Base-by-base conservation (phyloP, 2,113 vertebrate genomes). In the Zosterops hypoxanthus region DNA sequence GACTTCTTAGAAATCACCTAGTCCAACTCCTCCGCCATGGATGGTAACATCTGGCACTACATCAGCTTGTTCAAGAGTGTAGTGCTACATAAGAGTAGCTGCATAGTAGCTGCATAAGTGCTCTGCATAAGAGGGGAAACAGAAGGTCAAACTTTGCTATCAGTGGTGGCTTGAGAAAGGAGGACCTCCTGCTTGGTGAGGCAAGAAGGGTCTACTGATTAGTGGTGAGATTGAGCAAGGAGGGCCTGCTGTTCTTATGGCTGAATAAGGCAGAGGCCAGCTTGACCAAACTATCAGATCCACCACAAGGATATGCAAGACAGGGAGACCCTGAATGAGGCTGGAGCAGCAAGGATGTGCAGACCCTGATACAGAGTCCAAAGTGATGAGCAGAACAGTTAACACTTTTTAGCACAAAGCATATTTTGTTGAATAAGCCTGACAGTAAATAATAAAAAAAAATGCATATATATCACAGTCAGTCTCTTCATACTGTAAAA, bases 71-170 rank as follows among this genome's bases (percentile, higher is more conserved):
- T 22, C 19, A 68, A 29, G n/a, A 41, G 9, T 5, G 24, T 12
- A 82, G 46, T 0, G 0, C 11, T 7, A 26, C 0, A 0, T 39
- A 39, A 39, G 39, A 39, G 39, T 39, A 39, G 39, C 39, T 39
- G 39, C 39, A 39, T 39, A 39, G 39, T 39, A 39, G 11, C 39
- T 39, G 5, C 39, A 39, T 39, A 39, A 39, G 39, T 39, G 39
- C 31, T 34, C 21, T 31, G 5, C 21, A 9, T 41, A 19, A 61
- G 17, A 18, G 23, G 46, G 20, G 31, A 44, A 28, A 28, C 12
- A 28, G 46, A 17, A 41, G 16, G 11, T 47, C 29, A 47, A 21
- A 47, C 14, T 75, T 46, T 47, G 13, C 57, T 26, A 9, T 39
- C 5, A 2, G 9, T 53, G 39, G 25, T 55, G 25, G 12, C 24